These are phyloP conservation scores for Artibeus lituratus DNA, from an alignment of 2,797 vertebrate species.

Conservation along the genomic window DNA sequence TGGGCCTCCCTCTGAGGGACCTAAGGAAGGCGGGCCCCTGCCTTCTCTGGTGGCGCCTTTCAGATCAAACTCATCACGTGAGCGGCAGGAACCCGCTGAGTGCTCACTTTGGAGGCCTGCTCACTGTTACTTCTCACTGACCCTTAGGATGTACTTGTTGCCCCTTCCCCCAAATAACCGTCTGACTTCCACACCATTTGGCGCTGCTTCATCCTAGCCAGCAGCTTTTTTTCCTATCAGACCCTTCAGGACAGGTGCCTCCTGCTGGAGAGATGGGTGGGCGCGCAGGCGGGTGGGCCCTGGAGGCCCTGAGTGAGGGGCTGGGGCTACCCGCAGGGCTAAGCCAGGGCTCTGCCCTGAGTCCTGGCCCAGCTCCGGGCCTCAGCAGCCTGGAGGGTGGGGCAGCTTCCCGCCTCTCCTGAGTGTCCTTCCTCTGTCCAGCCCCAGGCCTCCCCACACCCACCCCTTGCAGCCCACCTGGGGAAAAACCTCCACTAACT, in stretches of 20 bases:
- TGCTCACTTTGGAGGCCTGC: background rate
- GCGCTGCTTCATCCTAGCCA: background rate
- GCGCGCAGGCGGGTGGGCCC: background rate
- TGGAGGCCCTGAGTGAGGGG: fast-evolving
- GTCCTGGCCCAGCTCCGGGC: background rate
- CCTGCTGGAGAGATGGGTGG: too few species aligned
- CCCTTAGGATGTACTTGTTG: background rate
- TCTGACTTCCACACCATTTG: background rate
- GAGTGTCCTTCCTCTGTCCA: background rate
- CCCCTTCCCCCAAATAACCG: background rate
- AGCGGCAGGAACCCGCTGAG: background rate
- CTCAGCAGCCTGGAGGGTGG: background rate
- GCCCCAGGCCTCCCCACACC: background rate
- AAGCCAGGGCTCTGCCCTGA: background rate
- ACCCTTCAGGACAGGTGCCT: background rate
- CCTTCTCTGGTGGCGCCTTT: background rate
- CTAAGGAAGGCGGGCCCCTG: background rate
- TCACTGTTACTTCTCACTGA: background rate
- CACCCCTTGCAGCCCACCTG: background rate
- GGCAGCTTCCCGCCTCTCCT: background rate
- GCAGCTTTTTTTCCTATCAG: background rate
- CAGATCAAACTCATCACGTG: background rate
- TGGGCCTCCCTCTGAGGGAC: too few species aligned
- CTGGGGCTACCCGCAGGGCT: background rate
- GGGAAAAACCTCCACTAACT: background rate